Conservation (phyloP, 2,888 invertebrate genomes). For the Maniola hyperantus region DNA sequence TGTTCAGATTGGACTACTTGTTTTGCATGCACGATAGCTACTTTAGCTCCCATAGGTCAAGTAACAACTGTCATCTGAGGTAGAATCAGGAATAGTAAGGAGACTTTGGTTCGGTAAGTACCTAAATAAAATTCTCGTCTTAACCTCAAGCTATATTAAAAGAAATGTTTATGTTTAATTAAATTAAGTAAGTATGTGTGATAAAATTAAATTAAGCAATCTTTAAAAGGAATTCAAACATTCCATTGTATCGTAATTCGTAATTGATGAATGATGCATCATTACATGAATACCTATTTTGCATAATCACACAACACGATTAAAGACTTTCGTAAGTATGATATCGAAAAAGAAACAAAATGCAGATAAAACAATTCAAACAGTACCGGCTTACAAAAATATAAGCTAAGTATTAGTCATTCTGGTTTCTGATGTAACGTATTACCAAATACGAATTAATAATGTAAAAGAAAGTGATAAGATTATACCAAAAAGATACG, state of each 20-base stretch:
- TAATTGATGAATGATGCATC: background rate
- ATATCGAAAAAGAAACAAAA: constrained; percentile 11
- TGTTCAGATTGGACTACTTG: too few species aligned
- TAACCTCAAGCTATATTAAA: too few species aligned
- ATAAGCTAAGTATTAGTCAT: constrained; percentile 12
- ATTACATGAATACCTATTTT: constrained; percentile 12
- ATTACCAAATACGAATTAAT: constrained; percentile 26
- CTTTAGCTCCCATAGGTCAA: too few species aligned
- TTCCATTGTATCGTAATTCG: background rate
- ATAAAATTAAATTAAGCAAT: too few species aligned
- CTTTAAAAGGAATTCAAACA: background rate
- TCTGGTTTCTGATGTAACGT: constrained; percentile 25
- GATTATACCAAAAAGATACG: constrained; percentile 28
- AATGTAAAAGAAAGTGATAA: constrained; percentile 29
- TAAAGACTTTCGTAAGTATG: constrained; percentile 19
- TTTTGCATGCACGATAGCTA: too few species aligned
- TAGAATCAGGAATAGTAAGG: background rate
- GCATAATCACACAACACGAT: constrained; percentile 12
- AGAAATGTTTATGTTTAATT: too few species aligned
- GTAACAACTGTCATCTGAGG: background rate
- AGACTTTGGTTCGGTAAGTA: background rate
- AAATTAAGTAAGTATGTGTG: too few species aligned
- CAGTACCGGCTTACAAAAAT: background rate
- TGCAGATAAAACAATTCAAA: constrained; percentile 3
- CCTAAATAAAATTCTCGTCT: background rate